Base-by-base conservation (phyloP, 2,113 vertebrate genomes). In the Odobenus rosmarus region DNA sequence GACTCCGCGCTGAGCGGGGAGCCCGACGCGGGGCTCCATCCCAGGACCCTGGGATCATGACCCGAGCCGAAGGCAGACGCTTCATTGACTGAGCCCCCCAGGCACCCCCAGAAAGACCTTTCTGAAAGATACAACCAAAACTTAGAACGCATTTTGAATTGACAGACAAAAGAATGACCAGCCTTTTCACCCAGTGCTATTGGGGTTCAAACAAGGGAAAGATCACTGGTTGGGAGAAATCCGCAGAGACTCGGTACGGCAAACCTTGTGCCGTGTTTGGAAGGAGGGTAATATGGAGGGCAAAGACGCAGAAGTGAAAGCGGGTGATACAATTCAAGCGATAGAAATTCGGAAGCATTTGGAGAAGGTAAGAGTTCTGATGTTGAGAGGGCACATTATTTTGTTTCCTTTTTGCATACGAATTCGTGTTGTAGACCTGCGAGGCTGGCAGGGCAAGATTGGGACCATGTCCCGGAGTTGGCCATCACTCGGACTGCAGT, bases 181-280 rank as follows among this genome's bases (percentile, higher is more conserved):
- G 77, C 67, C 96, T 98, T 92, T 76, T 36, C 49, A 85, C 62
- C 84, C 0, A 61, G 85, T 71, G 51, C 59, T 93, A 23, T 36
- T 87, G 8, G 87, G 88, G n/a, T 74, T 89, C 55, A 93, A 86
- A 55, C 31, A 39, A 64, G 49, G 15, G 14, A 71, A 82, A 89
- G 21, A 87, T 84, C n/a, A 88, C 9, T 80, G 18, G 28, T 87
- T 92, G 42, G 42, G 11, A 92, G 31, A 95, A 96, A 95, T 96
- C 4, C 26, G 57, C 59, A 74, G 95, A 87, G 86, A 49, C 8
- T 87, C 2, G 53, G 12, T 74, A 93, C 7, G 28, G 67, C 16
- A 92, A 92, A 88, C 39, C 67, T 10, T 69, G 31, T 14, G 31
- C 26, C 87, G 2, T 74, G 9, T 26, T 95, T 90, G 61, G 39